Evolutionary conservation across 2,797 vertebrate species (phyloP).

Genomic region (Neosilurus mollespiculum): DNA sequence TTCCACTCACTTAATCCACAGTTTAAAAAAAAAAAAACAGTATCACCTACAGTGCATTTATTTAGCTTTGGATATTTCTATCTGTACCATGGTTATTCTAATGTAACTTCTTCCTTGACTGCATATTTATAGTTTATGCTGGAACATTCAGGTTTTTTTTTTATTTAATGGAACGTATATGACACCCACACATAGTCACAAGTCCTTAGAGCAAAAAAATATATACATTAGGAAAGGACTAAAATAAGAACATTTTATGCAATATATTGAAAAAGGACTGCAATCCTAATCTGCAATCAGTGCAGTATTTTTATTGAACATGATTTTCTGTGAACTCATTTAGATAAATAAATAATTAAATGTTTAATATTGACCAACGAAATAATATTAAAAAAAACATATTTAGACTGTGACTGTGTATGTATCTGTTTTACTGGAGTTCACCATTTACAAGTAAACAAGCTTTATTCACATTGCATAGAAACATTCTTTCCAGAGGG

Average conservation of each 20-base stretch:
- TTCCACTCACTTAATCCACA: background rate
- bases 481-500: background rate
- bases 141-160: background rate
- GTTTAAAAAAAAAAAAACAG: too few species aligned
- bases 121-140: background rate
- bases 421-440: background rate
- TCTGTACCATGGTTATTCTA: background rate
- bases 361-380: background rate
- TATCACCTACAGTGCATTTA: background rate
- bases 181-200: background rate
- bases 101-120: background rate
- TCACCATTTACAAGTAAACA: background rate
- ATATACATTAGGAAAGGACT: background rate
- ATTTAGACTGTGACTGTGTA: background rate
- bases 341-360: background rate
- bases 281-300: background rate
- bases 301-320: background rate
- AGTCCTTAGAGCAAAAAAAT: background rate
- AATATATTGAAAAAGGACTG: background rate
- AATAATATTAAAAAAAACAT: background rate
- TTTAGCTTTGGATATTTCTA: background rate
- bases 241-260: background rate
- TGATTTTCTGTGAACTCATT: background rate
- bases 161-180: background rate
- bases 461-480: background rate